Evolutionary conservation across 2,113 vertebrate species (phyloP), one percentile per base, ranked within the genome.

Genomic region (Prunella fulvescens): DNA sequence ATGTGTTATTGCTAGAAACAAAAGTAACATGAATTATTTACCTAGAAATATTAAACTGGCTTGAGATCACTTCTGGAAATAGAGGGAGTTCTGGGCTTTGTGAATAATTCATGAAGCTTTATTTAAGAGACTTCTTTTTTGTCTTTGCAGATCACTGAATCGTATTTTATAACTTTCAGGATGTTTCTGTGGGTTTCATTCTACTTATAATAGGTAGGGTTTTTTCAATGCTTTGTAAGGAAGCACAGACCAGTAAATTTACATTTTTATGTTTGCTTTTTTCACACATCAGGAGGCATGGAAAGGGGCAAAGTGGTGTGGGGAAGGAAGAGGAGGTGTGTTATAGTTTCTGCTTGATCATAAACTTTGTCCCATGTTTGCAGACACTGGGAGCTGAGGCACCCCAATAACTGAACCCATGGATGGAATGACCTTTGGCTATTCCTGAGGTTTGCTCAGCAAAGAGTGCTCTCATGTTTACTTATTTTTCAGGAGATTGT

Each of bases 11-110:
- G 54, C 82, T 66, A 62, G 88, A 96, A 95, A 67, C 77, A 95
- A 93, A 95, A 95, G 79, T 92, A 69, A 35, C 51, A 93, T 95
- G 72, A 96, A 84, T 95, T 92, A 78, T 92, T 97, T 96, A 97
- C 76, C 28, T 61, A 50, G 73, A 76, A 88, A 86, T 90, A 69
- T 86, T 95, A 90, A 95, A 79, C 60, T 91, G 78, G 35, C 77
- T 95, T 77, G 60, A 96, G 90, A 90, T 54, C 76, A 26, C 74
- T 90, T 70, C 90, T 92, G 60, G 45, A 95, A 82, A 83, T 42
- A 58, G 87, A 82, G 35, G 64, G 70, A 93, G 40, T 85, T 92
- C 71, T 94, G 48, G 3, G 77, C n/a, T 65, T 76, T 65, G 39
- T 95, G 69, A 96, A 94, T 96, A 78, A 82, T 95, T 58, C 72